phyloP scores from a whole-genome alignment of 2,113 vertebrate species.

The Haemorhous mexicanus region DNA sequence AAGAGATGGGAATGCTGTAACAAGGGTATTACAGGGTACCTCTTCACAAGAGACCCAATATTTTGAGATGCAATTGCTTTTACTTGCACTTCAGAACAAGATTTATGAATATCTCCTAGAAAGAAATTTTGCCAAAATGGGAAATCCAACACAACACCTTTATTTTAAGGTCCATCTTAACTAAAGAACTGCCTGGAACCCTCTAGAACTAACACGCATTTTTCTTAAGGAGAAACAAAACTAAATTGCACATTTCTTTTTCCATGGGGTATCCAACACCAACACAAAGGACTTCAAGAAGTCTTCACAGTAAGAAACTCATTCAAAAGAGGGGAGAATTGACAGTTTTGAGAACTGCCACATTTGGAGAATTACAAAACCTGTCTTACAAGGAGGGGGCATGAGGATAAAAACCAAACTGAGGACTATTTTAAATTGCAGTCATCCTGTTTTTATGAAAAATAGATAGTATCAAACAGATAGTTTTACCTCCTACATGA shows the following conservation, averaged over 20 bases:
- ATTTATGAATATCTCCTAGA: background rate
- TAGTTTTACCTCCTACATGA: background rate
- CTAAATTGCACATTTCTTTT: background rate
- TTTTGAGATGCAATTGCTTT: background rate
- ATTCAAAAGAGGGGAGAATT: background rate
- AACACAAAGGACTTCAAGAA: background rate
- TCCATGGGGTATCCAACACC: background rate
- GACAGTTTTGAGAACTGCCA: background rate
- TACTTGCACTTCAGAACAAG: background rate
- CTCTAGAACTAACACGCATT: background rate
- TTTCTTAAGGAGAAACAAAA: background rate
- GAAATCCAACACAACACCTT: background rate
- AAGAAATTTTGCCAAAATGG: background rate
- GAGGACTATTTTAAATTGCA: background rate
- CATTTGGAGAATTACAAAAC: background rate
- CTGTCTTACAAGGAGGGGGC: rapidly evolving
- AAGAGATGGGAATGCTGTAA: background rate
- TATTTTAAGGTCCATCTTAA: background rate
- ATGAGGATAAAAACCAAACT: background rate
- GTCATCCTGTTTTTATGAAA: background rate
- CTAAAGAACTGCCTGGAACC: background rate
- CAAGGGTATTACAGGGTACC: background rate
- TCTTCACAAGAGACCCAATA: background rate
- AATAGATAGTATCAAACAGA: background rate
- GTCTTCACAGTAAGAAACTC: background rate